Conservation (phyloP, 2,888 invertebrate species). For the Athrips mouffetella region DNA sequence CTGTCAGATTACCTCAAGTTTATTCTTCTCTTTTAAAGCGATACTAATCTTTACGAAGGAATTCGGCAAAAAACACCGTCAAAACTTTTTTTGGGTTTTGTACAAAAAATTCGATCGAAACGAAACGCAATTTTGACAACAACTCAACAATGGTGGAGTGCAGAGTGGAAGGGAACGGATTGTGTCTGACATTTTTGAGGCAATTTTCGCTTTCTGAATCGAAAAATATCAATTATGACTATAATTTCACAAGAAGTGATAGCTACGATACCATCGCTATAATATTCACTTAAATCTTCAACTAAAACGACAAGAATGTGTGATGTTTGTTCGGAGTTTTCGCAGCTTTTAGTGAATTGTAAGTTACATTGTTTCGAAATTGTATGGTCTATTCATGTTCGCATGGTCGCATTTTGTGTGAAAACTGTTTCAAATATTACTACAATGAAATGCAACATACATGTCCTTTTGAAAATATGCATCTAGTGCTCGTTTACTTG, state of each 20-base stretch:
- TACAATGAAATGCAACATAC: too few species aligned
- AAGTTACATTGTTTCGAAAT: conserved; percentile 75
- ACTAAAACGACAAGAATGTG: conserved; percentile 83
- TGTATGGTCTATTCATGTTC: conserved; percentile 43
- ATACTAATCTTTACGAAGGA: too few species aligned
- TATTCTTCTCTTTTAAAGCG: too few species aligned
- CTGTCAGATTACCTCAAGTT: too few species aligned
- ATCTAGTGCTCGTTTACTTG: background rate
- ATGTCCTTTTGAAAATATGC: background rate
- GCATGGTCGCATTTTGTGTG: conserved; percentile 29
- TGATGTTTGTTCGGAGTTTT: conserved; percentile 96
- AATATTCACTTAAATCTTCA: conserved; percentile 60
- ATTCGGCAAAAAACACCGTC: too few species aligned
- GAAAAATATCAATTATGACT: conserved; percentile 75
- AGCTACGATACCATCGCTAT: conserved; percentile 64
- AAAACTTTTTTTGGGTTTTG: too few species aligned
- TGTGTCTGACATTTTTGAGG: conserved; percentile 67
- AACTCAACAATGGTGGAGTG: conserved; percentile 71
- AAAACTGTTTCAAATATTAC: conserved; percentile 21
- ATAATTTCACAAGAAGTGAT: conserved; percentile 54
- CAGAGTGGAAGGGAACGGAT: conserved; percentile 68
- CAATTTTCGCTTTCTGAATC: conserved; percentile 71
- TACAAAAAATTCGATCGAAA: too few species aligned
- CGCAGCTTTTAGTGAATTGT: conserved; percentile 89
- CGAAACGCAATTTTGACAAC: conserved; percentile 71